Base-by-base conservation (phyloP, 2,113 vertebrate species). In the Actinemys pallida region DNA sequence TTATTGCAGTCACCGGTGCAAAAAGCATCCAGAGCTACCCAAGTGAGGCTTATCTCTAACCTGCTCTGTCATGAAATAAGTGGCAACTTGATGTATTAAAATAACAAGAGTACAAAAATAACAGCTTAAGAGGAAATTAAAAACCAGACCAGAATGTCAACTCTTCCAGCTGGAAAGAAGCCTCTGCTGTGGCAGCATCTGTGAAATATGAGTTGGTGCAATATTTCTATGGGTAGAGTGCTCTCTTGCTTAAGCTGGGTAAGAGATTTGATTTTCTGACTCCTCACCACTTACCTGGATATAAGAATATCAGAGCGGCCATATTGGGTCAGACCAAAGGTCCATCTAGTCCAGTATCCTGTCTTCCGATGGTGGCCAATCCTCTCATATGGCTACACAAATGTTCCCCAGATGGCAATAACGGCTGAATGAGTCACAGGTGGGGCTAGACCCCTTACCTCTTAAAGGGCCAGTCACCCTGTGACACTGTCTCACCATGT, bases 31-130 rank as follows among this genome's bases (percentile, higher is more conserved):
- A 90, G 93, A 94, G 90, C 93, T 2, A 84, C 83, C 90, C 59
- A 62, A 5, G 2, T 31, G 59, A 59, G 84, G 86, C 69, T 96
- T 97, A 94, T 96, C 96, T 56, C 94, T 97, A 59, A 97, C 88
- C 91, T 94, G 78, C 86, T 79, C 89, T 50, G 86, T 96, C 93
- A 50, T 69, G 93, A 90, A 96, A 87, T 84, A 87, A 89, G 80
- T 2, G 22, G 88, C 82, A 90, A 90, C 65, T 56, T 76, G 83
- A 47, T 90, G 69, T 72, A 84, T 95, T 96, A 90, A 90, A 95
- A 94, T 90, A 92, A 6, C 27, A 24, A 59, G 24, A 54, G 25
- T 22, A 31, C 29, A 78, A 94, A 90, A 96, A 54, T 52, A 89
- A 76, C 25, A 83, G 82, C 86, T 62, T 50, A 59, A 89, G 91